Percentiles rank a stretch among this genome's conserved stretches.
Conservation (phyloP, 35 echinoderm and acorn worm species). For the Patiria miniata region DNA sequence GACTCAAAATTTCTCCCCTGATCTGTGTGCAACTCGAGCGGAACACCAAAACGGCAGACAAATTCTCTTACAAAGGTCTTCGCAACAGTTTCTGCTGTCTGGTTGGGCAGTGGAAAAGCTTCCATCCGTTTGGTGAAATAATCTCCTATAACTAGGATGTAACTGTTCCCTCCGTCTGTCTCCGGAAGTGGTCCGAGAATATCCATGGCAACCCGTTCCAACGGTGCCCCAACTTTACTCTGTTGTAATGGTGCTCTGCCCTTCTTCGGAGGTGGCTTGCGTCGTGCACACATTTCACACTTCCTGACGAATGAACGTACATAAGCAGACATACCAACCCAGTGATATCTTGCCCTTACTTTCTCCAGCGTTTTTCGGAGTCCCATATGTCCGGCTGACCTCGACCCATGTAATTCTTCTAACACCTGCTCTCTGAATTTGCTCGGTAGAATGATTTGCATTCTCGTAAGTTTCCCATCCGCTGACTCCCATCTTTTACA, state of each 20-base stretch:
- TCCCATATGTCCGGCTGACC: constrained; percentile 54
- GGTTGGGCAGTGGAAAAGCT: constrained; percentile 33
- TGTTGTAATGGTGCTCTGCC: constrained; percentile 54
- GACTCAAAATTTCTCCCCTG: constrained; percentile 77
- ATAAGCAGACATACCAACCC: constrained; percentile 34
- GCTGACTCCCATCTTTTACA: constrained; percentile 47
- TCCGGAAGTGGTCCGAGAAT: constrained; percentile 46
- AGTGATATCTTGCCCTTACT: constrained; percentile 40
- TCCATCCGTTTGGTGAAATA: constrained; percentile 69
- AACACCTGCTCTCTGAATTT: constrained; percentile 11
- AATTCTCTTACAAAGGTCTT: constrained; percentile 61
- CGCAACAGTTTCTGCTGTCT: constrained; percentile 37
- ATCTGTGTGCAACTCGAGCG: constrained; percentile 58
- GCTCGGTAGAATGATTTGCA: constrained; percentile 42
- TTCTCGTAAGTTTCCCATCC: constrained; percentile 23
- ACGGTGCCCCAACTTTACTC: constrained; percentile 22
- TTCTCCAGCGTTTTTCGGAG: constrained; percentile 25
- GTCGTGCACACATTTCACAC: constrained; percentile 45
- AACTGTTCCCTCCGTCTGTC: constrained; percentile 42
- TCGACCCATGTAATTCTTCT: constrained; percentile 40
- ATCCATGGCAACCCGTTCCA: constrained; percentile 63
- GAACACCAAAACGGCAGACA: constrained; percentile 54
- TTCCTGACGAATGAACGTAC: constrained; percentile 33
- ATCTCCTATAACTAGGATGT: constrained; percentile 69
- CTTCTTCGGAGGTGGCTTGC: constrained; percentile 47